Base-by-base conservation (phyloP, 2,797 vertebrate genomes). In the Bufotes viridis region DNA sequence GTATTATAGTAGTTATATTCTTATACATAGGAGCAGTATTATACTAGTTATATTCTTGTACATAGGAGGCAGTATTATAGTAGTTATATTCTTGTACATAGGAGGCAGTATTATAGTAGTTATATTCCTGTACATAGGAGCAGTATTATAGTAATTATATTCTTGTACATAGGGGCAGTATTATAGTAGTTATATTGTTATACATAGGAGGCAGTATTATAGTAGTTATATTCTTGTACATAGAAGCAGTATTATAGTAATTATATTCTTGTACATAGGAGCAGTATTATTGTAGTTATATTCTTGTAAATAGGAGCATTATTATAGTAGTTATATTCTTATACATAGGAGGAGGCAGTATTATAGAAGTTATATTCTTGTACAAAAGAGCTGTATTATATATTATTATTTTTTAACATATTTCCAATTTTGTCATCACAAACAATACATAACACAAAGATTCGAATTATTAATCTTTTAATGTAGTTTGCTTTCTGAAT, bases 71-170 rank as follows among this genome's bases (percentile, higher is more conserved):
- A 70, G 67, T 70, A 70, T 29, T 70, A 70, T 70, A 70, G 67
- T 29, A 70, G 69, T 70, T 70, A 34, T 70, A 70, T 70, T 70
- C 69, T 34, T 70, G 29, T 70, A 70, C 15, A 70, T 70, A 34
- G 69, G 29, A 2, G 63, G 29, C 26, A 70, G 69, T 70, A 70
- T 70, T 70, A 70, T 70, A 51, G 42, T 51, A 75, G 72, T 75
- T 75, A 51, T n/a, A 51, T 75, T 75, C 72, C 51, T 75, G 72
- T 51, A 75, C 20, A 75, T 75, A 75, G 42, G 42, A 7, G 42
- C 42, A 75, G 72, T 75, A 75, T 75, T 75, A 75, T 75, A 75
- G 72, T 75, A 75, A 42, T 75, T 75, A n/a, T 75, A 75, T 75
- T 75, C 72, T 75, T 75, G 42, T 75, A 75, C 3, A 51, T 75